Evolutionary conservation across 2,888 invertebrate genomes (phyloP), one percentile per base, ranked within the genome.

Genomic region (Pollenia griseotomentosa): DNA sequence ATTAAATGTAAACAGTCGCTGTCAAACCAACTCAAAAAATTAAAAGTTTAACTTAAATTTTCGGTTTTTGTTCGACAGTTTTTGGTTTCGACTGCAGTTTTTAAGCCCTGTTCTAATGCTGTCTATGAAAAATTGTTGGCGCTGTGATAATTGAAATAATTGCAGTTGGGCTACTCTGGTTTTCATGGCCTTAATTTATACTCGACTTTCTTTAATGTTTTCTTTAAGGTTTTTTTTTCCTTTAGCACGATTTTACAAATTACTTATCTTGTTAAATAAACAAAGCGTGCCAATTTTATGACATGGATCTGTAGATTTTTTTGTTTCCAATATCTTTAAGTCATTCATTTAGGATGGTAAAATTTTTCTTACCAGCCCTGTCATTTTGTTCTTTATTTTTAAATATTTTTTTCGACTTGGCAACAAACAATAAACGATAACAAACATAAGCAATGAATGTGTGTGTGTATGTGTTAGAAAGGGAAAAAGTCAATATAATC

Each of bases 401-500:
- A 63, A 55, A 19, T 33, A 23, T 48, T 59, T 14, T 40, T 14
- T 14, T 33, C 40, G 55, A 44, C 63, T 77, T 78, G 66, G 66
- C 66, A 66, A 12, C 44, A 46, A 16, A 33, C 55, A 78, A 46
- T 65, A 40, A 59, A 40, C 6, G 10, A 48, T n/a, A 77, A 59
- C 10, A 46, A 55, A 66, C 40, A 48, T 51, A 42, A 75, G 40
- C n/a, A 68, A 61, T 23, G 23, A 11, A 59, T 23, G 14, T 16
- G 40, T 74, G n/a, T 14, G 6, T 33, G 33, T 33, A 4, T 33
- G 33, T 33, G 33, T 33, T 33, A 40, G 33, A 8, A 14, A 14
- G 42, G 57, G 9, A 51, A 51, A 59, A 79, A 68, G 40, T 59
- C 68, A 79, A 79, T 70, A 59, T 70, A 51, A 51, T 70, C 48